Evolutionary conservation across 2,888 invertebrate species (phyloP), one percentile per base, ranked within the genome.

Genomic region (Drosophila multiciliata): DNA sequence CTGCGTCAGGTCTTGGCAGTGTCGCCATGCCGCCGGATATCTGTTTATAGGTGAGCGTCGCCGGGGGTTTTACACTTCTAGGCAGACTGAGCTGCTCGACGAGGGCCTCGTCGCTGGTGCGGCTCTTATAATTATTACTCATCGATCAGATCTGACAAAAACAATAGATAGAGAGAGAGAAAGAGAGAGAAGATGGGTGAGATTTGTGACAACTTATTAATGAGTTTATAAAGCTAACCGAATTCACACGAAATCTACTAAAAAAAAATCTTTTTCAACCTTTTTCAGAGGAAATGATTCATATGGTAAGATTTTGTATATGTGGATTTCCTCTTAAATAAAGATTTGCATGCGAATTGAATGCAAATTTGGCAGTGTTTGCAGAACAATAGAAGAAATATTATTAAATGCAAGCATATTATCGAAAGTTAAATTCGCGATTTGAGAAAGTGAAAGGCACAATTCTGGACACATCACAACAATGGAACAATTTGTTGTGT

Each of bases 31-130:
- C 89, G 57, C 87, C 90, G 20, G 89, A 81, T 65, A 87, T 86
- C 20, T 90, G 84, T 36, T 82, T 73, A 45, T 90, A 90, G 36
- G 23, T 77, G 65, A 81, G 81, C 62, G 90, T 70, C 68, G 62
- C 40, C 42, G 67, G 23, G 23, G 74, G 65, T 63, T 66, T 73
- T 32, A 50, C 69, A 35, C 82, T 68, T 70, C 64, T 80, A 52
- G 89, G 88, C 74, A 83, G 66, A 59, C 83, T 82, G 15, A 91
- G 77, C 73, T 92, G 90, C 74, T 92, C 90, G 66, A 84, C 89
- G 23, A 91, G 82, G 55, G 91, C 84, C 73, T 89, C 85, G 75
- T 85, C 83, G 71, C 88, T 92, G 72, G 79, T 83, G 81, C 90
- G 81, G 29, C 80, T 77, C 59, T 90, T 90, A 40, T 86, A 90